Conservation (phyloP, 2,113 vertebrate species). For the Podiceps cristatus region DNA sequence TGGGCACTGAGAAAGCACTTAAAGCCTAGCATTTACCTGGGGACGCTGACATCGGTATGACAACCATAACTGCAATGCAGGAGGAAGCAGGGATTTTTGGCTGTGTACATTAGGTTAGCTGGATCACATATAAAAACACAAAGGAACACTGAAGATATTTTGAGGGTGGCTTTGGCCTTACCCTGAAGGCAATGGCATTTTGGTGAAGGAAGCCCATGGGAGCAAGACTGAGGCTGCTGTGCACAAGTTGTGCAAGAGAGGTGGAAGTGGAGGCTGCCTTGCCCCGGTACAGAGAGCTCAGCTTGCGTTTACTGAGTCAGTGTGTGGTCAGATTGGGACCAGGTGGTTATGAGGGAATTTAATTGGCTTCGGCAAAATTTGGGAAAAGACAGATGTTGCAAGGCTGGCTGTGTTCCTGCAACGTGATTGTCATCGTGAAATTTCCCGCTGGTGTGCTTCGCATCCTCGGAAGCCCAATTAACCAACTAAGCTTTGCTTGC, state of each 20-base stretch:
- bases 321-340: neutral
- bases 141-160: neutral
- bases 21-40: neutral
- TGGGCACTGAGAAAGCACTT: neutral
- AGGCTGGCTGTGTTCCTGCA: conserved; percentile 31
- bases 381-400: conserved; percentile 51
- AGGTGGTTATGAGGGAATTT: conserved; percentile 31
- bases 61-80: neutral
- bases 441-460: conserved; percentile 19
- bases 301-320: neutral
- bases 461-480: conserved; percentile 30
- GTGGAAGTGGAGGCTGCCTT: neutral
- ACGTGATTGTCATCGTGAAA: neutral
- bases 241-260: neutral
- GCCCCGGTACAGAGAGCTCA: neutral
- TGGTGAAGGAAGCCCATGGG: neutral
- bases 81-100: neutral
- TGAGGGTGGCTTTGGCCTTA: neutral
- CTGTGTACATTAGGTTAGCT: neutral
- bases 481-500: conserved; percentile 7
- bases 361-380: conserved; percentile 13
- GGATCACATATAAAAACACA: neutral
- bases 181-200: neutral
- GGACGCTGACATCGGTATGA: too few relatives aligned
- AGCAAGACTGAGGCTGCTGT: neutral